Base-by-base conservation (phyloP, 1,140 invertebrate species). In the Drosophila biarmipes region DNA sequence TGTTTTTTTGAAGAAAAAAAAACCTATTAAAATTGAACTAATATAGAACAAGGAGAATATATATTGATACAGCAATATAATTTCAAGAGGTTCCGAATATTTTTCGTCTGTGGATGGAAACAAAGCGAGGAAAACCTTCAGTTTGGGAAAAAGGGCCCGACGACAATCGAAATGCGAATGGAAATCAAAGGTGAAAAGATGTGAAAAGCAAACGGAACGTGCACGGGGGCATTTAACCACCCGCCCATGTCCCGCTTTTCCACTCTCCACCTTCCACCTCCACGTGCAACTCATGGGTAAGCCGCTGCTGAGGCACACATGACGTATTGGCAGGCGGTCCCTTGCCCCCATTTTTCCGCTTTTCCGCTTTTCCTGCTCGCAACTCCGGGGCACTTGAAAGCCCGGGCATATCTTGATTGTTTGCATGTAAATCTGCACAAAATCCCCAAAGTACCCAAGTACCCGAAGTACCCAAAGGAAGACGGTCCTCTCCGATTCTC, bases 361-460 rank as follows among this genome's bases (percentile, higher is more conserved):
- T 57, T 49, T 43, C 38, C 64, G 38, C 73, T 52, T 75, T 72
- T 73, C 64, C 79, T 55, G 79, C 68, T 82, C 79, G 73, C 68
- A 69, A 49, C 59, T 49, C 69, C 69, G 74, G 57, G 78, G 43
- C 82, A 87, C 81, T 87, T 87, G 82, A 86, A 86, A 86, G 82
- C 82, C 74, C 64, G 57, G 58, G 79, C 84, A 82, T 87, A 87
- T 87, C 82, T 87, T 87, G 82, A 87, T 87, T 87, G 82, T 89
- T 87, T 87, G 82, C 82, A 87, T 89, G 82, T 87, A 87, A 87
- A 87, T 87, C 82, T 87, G 84, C 79, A 89, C 84, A 84, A 86
- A 87, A 87, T 87, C 82, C 82, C 82, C 66, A 89, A 87, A 87
- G 82, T 84, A 87, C 79, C 81, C 73, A 84, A 80, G 59, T 61